Base-by-base conservation (phyloP, 2,113 vertebrate species). In the Mastomys coucha region DNA sequence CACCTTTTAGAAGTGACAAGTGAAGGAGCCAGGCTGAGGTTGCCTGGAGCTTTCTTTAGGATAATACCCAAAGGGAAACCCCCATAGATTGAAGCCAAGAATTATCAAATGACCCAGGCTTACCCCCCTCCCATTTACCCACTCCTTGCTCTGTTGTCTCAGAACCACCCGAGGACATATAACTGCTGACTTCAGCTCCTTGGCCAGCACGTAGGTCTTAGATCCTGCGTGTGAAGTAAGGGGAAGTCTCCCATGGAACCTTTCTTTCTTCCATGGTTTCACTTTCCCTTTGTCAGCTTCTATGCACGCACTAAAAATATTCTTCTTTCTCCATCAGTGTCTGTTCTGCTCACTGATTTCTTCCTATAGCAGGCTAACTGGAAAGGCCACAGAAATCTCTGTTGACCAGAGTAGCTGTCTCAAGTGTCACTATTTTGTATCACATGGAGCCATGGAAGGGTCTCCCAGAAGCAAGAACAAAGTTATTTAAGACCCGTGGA, bases 41-140 rank as follows among this genome's bases (percentile, higher is more conserved):
- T 98, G 98, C 98, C 98, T 94, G 97, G 98, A 98, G 98, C 98
- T 98, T 98, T 98, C 98, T 98, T 98, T 95, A 98, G 98, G 98
- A 98, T 96, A 98, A 93, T 93, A 97, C 97, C 98, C 85, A 78
- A 94, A 98, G 98, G 98, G 97, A 98, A 98, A 95, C 94, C 96
- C 97, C 98, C 76, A 89, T 88, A 86, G 0, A 88, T 93, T 98
- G 97, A 98, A 98, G 98, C 93, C 98, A 97, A 98, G 98, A 98
- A 73, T 98, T 97, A 97, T 97, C 98, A 98, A 98, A 98, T 97
- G 98, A 96, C 97, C 97, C 91, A 95, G 95, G 90, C 92, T 98
- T 93, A 95, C 70, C 2, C 20, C n/a, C 28, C 9, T 26, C 33
- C 1, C 96, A 80, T 26, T 97, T 93, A 94, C 93, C 81, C 51